Conservation (phyloP, 2,888 invertebrate genomes). For the Polymixis flavicincta region DNA sequence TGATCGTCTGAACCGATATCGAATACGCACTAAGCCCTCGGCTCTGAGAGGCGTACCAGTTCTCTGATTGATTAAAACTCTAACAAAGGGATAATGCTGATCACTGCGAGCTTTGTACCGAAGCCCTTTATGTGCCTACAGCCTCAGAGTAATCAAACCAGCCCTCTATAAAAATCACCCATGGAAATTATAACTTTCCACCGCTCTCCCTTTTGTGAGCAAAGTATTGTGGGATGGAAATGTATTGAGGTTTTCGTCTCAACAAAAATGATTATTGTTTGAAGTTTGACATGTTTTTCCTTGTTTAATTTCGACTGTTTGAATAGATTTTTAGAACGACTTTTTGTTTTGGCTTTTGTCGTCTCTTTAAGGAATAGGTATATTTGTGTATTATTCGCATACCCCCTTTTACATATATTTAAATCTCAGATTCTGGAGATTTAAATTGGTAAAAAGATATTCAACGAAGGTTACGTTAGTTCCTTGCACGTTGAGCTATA, state of each 20-base stretch:
- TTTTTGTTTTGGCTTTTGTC: neutral
- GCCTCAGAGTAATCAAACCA: constrained; percentile 84
- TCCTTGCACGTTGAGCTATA: neutral
- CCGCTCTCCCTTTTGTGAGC: constrained; percentile 68
- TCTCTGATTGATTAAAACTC: constrained; percentile 90
- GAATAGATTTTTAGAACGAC: constrained; percentile 20
- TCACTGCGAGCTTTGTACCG: constrained; percentile 85
- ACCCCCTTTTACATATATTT: neutral
- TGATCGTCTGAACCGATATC: constrained; percentile 53
- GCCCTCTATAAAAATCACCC: constrained; percentile 82
- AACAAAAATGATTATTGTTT: constrained; percentile 52
- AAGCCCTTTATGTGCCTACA: constrained; percentile 86
- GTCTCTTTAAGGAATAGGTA: neutral
- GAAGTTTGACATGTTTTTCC: constrained; percentile 42
- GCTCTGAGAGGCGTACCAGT: constrained; percentile 70
- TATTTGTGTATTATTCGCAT: neutral
- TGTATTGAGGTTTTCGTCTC: constrained; percentile 50
- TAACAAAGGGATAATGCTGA: constrained; percentile 89
- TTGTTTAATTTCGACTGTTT: constrained; percentile 33
- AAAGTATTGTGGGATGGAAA: constrained; percentile 62
- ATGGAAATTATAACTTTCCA: constrained; percentile 81
- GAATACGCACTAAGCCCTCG: constrained; percentile 59
- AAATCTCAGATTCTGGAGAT: neutral
- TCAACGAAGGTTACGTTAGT: neutral
- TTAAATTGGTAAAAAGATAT: neutral